These are phyloP conservation scores for Melanophora roralis DNA, from an alignment of 2,888 invertebrate species.

Conservation along the genomic window DNA sequence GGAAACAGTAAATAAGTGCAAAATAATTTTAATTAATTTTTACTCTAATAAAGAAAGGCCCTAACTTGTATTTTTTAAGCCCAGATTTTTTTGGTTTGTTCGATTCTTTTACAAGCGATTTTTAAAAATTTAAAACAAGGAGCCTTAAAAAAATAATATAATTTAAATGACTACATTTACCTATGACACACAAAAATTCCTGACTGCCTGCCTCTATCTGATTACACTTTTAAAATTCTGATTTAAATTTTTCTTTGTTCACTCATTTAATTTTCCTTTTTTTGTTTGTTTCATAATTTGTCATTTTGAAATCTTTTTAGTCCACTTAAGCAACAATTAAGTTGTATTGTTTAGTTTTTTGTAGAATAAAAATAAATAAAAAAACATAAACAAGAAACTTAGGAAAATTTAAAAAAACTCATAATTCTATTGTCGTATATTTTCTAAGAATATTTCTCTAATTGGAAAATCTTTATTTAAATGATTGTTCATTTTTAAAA, in stretches of 20 bases:
- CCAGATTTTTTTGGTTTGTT: too few species aligned
- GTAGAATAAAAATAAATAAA: neutral
- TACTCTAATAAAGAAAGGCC: too few species aligned
- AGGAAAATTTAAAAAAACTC: too few species aligned
- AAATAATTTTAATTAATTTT: too few species aligned
- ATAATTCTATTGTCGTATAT: neutral
- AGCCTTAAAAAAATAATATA: too few species aligned
- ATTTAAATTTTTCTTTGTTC: neutral
- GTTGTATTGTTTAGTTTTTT: conserved; percentile 18
- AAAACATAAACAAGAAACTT: too few species aligned
- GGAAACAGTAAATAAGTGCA: too few species aligned
- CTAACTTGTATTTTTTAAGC: too few species aligned
- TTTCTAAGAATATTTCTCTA: neutral
- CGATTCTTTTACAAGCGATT: too few species aligned
- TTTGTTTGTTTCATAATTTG: neutral
- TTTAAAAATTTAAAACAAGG: too few species aligned
- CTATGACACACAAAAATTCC: too few species aligned
- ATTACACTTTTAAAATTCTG: neutral
- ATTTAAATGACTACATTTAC: too few species aligned
- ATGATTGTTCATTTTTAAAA: neutral
- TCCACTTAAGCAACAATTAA: conserved; percentile 12
- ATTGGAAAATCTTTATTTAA: neutral
- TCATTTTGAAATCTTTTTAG: neutral
- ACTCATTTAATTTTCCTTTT: neutral
- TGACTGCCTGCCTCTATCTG: neutral